Evolutionary conservation across 2,888 invertebrate genomes (phyloP).

Genomic region (Pristionchus entomophagus): DNA sequence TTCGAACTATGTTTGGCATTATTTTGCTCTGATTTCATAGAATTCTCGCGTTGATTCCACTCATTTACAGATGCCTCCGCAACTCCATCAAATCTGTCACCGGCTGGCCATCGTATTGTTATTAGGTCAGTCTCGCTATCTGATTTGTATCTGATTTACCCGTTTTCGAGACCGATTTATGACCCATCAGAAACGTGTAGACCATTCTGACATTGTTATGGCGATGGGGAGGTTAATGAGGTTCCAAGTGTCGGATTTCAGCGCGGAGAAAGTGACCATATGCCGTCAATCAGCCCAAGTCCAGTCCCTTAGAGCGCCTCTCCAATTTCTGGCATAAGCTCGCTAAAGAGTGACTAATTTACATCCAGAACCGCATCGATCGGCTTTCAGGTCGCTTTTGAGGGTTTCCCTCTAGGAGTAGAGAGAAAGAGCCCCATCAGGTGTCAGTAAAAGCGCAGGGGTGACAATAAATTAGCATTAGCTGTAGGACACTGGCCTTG

Average conservation of each 20-base stretch:
- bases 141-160: not conserved
- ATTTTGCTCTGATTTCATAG: not conserved
- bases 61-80: not conserved
- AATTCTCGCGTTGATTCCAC: not conserved
- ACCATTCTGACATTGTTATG: not conserved
- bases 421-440: not conserved
- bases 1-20: not conserved
- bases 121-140: constrained; percentile 26
- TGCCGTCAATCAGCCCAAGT: not conserved
- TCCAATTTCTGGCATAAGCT: constrained; percentile 16
- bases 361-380: constrained; percentile 9
- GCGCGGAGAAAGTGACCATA: constrained; percentile 10
- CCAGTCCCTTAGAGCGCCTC: not conserved
- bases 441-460: not conserved
- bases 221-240: constrained; percentile 13
- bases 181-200: not conserved
- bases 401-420: too few relatives aligned
- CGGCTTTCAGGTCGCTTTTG: constrained; percentile 6
- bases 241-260: not conserved
- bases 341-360: constrained; percentile 19
- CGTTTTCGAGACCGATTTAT: not conserved
- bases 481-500: not conserved
- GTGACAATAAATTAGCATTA: not conserved
- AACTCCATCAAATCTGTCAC: not conserved
- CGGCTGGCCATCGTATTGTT: constrained; percentile 17